Evolutionary conservation across 2,888 invertebrate species (phyloP), one percentile per base, ranked within the genome.

Genomic region (Sinohyriopsis cumingii): DNA sequence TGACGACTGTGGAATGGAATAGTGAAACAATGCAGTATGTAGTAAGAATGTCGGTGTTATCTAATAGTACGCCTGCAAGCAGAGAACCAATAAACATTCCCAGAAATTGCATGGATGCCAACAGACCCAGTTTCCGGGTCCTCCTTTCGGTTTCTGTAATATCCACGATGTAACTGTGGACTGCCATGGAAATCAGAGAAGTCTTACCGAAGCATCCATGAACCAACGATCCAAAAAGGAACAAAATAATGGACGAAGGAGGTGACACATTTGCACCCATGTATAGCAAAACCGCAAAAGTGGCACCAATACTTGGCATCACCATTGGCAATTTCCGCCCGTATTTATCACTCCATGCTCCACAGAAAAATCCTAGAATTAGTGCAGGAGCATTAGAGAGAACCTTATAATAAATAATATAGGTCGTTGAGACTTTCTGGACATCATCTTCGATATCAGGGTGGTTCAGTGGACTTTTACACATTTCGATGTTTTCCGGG

Each of bases 71-170:
- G 0, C 87, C 87, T 0, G 84, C 81, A 2, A 84, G 22, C 25
- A 89, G 76, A 19, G 89, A 88, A 1, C 89, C 89, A 1, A 82
- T 70, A 65, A 88, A 88, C 76, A 86, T 82, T 3, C 89, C 89
- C 54, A 89, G 79, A 72, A 86, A 88, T 70, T 87, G 89, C 87
- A 88, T 88, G 9, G 88, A 83, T 55, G 88, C 81, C 20, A 89
- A 77, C 22, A 79, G 72, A n/a, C 87, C 87, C 33, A 89, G 72
- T 61, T 83, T 79, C 54, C 78, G 78, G 0, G 89, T 87, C 19
- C 89, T 79, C 28, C 81, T 68, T 24, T 81, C 83, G 7, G 78
- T 68, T 19, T 75, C 76, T n/a, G 84, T 88, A 12, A 84, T 81
- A 67, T 89, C 89, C 4, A 87, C 78, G 5, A 86, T 81, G 73